Percentiles rank a stretch among this genome's conserved stretches.
These are phyloP conservation scores for Eilema sororculum DNA, from an alignment of 2,888 invertebrate species.

Conservation along the genomic window DNA sequence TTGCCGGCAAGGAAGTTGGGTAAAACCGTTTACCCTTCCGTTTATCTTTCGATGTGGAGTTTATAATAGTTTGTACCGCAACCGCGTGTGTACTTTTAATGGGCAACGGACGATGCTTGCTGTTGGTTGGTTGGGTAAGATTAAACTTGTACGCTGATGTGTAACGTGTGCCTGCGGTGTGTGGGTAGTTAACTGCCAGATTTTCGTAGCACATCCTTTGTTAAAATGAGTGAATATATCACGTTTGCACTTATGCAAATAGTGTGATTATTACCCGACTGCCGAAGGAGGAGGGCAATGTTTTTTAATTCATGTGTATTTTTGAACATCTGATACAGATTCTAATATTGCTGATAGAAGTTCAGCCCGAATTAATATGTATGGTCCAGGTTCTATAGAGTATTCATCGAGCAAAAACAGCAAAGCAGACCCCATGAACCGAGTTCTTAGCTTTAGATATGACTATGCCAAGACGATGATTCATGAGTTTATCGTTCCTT, in stretches of 20 bases:
- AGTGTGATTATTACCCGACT: too few species aligned
- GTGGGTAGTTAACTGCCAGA: neutral
- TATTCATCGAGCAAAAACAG: too few species aligned
- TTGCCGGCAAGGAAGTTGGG: constrained; percentile 47
- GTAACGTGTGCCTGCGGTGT: neutral
- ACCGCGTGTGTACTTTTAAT: constrained; percentile 4
- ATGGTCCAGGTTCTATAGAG: too few species aligned
- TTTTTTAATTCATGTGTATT: too few species aligned
- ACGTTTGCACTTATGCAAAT: neutral
- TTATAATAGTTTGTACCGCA: constrained; percentile 38
- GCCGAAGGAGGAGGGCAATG: too few species aligned
- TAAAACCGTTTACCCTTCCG: constrained; percentile 54
- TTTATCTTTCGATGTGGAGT: constrained; percentile 57
- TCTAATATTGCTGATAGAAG: too few species aligned
- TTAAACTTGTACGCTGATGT: neutral
- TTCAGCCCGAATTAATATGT: too few species aligned
- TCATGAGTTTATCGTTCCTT: too few species aligned
- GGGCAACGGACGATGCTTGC: neutral
- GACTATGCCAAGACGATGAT: too few species aligned
- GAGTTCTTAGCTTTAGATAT: too few species aligned
- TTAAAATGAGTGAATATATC: neutral
- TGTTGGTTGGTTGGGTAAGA: neutral
- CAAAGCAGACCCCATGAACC: too few species aligned
- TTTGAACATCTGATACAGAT: too few species aligned
- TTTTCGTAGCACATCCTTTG: neutral